Conservation (phyloP, 2,888 invertebrate genomes). For the Lepetodrilus schrolli region DNA sequence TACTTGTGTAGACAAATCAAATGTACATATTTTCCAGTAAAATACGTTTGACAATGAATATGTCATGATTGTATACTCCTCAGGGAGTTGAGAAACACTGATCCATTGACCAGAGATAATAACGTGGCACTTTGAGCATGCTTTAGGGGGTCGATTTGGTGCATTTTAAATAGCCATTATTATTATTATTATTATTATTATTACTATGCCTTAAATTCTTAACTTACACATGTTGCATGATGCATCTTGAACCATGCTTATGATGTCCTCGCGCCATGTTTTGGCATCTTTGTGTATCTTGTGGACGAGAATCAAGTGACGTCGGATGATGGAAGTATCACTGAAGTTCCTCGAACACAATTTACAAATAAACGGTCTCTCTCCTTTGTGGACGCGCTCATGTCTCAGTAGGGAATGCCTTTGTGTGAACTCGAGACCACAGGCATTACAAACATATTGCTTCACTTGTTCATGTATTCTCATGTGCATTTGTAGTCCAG, state of each 20-base stretch:
- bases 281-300: constrained; percentile 59
- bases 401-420: constrained; percentile 76
- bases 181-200: too few relatives aligned
- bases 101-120: too few relatives aligned
- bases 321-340: constrained; percentile 59
- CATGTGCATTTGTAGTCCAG: constrained; percentile 74
- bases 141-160: too few relatives aligned
- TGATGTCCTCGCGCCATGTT: constrained; percentile 60
- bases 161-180: too few relatives aligned
- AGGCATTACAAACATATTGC: constrained; percentile 71
- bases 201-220: too few relatives aligned
- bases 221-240: too few relatives aligned
- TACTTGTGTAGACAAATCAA: too few relatives aligned
- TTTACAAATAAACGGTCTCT: constrained; percentile 74
- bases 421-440: constrained; percentile 76
- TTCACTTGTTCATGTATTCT: constrained; percentile 74
- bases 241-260: constrained; percentile 38
- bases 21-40: too few relatives aligned
- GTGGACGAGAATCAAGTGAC: constrained; percentile 63
- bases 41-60: too few relatives aligned
- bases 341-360: constrained; percentile 74
- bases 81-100: too few relatives aligned
- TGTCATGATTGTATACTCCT: too few relatives aligned
- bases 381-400: constrained; percentile 75
- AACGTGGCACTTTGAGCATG: too few relatives aligned